These are phyloP conservation scores for Leucophenga maculata DNA, from an alignment of 2,888 invertebrate species.

Conservation along the genomic window DNA sequence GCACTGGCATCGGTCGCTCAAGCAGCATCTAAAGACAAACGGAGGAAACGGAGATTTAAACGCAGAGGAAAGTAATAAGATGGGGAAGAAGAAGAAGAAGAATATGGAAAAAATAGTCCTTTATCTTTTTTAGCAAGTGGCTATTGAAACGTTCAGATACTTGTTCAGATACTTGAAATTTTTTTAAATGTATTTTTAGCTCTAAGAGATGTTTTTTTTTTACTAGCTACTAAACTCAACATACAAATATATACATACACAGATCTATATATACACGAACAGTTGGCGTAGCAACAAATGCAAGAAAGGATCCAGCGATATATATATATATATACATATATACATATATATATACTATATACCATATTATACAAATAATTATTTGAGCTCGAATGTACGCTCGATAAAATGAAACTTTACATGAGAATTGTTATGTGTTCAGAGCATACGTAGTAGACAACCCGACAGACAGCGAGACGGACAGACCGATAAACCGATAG, in stretches of 20 bases:
- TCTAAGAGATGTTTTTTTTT: background rate
- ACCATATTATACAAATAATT: background rate
- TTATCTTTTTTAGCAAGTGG: background rate
- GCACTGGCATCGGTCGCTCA: slow-evolving; percentile 68
- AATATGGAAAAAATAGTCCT: background rate
- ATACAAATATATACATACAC: background rate
- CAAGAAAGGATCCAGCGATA: background rate
- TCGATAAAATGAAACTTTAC: too few relatives aligned
- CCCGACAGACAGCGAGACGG: too few relatives aligned
- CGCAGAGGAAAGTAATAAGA: slow-evolving; percentile 26
- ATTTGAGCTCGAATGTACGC: background rate
- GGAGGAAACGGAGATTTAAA: too few relatives aligned
- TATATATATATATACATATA: background rate
- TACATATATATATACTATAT: background rate
- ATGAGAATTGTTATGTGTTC: background rate
- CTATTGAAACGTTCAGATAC: background rate
- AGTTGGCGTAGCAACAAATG: background rate
- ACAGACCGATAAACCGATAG: background rate
- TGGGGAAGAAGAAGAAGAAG: too few relatives aligned
- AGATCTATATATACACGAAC: background rate
- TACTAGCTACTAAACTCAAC: background rate
- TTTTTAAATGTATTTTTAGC: slow-evolving; percentile 2
- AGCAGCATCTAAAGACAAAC: slow-evolving; percentile 67
- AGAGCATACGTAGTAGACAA: background rate
- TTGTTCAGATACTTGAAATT: background rate